Base-by-base conservation (phyloP, 2,113 vertebrate genomes). In the Pseudorhombus dupliciocellatus region DNA sequence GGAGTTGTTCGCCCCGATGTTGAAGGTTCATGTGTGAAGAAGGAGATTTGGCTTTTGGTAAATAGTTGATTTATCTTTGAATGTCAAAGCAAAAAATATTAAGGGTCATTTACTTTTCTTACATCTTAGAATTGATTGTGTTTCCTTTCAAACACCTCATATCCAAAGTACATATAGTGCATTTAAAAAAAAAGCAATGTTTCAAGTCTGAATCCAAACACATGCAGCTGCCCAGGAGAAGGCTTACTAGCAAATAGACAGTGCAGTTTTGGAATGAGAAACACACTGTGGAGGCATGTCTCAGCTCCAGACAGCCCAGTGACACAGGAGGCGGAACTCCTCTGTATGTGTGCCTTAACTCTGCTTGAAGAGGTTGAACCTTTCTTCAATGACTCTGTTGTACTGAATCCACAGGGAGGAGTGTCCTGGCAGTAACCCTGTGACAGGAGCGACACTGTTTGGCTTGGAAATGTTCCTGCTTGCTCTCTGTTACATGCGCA, bases 131-230 rank as follows among this genome's bases (percentile, higher is more conserved):
- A 51, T 20, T 58, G 30, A 25, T 65, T 54, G 11, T 54, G n/a
- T 73, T 62, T 73, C 57, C 42, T 24, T 65, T 69, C 30, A 54
- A 61, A 16, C 44, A 68, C 40, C 37, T 75, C 56, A 72, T 48
- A 52, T 70, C 53, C 52, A 57, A 66, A 71, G 55, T 70, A 77
- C 28, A 85, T 86, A 89, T 81, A 90, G 84, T 76, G 86, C 81
- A 64, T 84, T 37, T 62, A 68, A 79, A 59, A 70, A 25, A 66
- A 15, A 46, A 66, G 34, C 65, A 77, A 81, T 51, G 52, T 69
- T 84, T 90, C 83, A 89, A 87, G 81, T 84, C 73, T 83, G 73
- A 79, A 74, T 85, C 77, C 70, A 62, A 53, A 64, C 74, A 71
- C 79, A 80, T 62, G 62, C 65, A 88, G 84, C 82, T 85, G 82